Evolutionary conservation across 2,888 invertebrate genomes (phyloP), one percentile per base, ranked within the genome.

Genomic region (Ormyrus nitidulus): DNA sequence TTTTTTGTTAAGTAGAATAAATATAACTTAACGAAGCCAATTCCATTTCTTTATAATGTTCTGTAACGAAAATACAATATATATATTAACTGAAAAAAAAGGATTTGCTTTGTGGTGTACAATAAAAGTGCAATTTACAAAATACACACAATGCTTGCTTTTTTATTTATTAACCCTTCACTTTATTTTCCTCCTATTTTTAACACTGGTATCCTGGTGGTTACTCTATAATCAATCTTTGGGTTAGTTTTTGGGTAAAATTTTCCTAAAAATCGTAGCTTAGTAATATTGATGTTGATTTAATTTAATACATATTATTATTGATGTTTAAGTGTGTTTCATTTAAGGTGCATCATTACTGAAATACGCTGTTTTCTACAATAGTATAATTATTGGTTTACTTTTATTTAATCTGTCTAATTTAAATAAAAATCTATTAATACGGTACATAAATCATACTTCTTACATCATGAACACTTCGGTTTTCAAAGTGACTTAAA

Each of bases 151-250:
- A 83, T 83, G 88, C 88, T 89, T 89, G 87, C 87, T 88, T 88
- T 86, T 86, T 88, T 86, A 87, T 88, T 88, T 86, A 87, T 87
- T 88, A 88, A 88, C 87, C 88, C 84, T 80, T 83, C 86, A 84
- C 82, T 85, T 80, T 84, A 73, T 83, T 80, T 81, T 84, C 84
- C 85, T 87, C 84, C 83, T 85, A 84, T 83, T 81, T 83, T 84
- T 89, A 88, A 88, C 87, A 87, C 77, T 84, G 86, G 86, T 83
- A 84, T 77, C 83, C 68, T 83, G 86, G 85, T 83, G 65, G 81
- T 81, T 71, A 83, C 66, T 81, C 70, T 80, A 34, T 34, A 49
- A 70, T 70, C 46, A 74, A 70, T 70, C 66, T 72, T 53, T 76
- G 79, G 79, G 65, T 66, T 62, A 61, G 44, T 79, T 64, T 19